phyloP scores from a whole-genome alignment of 2,113 vertebrate genomes.

The Marmota monax region DNA sequence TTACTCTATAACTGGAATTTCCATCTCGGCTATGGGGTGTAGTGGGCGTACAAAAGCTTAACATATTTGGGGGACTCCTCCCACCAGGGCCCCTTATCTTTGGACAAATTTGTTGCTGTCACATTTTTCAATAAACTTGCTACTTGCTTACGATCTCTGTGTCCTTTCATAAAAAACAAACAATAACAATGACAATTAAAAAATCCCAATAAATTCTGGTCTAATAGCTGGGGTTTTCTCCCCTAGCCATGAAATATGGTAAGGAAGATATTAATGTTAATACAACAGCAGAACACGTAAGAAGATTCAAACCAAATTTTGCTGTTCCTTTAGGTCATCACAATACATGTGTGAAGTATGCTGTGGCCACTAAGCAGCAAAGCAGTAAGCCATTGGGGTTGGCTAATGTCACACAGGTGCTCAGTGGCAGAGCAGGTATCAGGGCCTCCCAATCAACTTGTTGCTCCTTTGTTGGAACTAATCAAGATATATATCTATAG shows the following conservation, averaged over 20 bases:
- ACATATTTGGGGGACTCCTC: background rate
- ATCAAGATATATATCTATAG: background rate
- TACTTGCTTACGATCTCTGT: too few relatives aligned
- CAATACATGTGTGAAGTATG: background rate
- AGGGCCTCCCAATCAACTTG: slow-evolving; percentile 10
- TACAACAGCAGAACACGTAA: slow-evolving; percentile 7
- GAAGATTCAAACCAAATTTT: slow-evolving; percentile 14
- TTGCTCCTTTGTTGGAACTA: slow-evolving; percentile 15
- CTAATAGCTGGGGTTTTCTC: background rate
- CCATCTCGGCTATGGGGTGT: background rate
- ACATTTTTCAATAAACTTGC: too few relatives aligned
- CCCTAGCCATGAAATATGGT: background rate
- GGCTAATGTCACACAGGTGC: background rate
- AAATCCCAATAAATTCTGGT: background rate
- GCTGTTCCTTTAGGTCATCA: background rate
- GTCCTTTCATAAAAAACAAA: too few relatives aligned
- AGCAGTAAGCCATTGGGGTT: background rate
- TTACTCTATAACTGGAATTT: slow-evolving; percentile 54
- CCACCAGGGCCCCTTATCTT: too few relatives aligned
- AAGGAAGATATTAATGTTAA: slow-evolving; percentile 12
- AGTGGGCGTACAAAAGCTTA: background rate
- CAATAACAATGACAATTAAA: too few relatives aligned
- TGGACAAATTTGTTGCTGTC: too few relatives aligned
- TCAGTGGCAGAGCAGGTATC: background rate
- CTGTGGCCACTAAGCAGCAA: background rate